These are phyloP conservation scores for Creontiades dilutus DNA, from an alignment of 2,888 invertebrate species.

Conservation along the genomic window DNA sequence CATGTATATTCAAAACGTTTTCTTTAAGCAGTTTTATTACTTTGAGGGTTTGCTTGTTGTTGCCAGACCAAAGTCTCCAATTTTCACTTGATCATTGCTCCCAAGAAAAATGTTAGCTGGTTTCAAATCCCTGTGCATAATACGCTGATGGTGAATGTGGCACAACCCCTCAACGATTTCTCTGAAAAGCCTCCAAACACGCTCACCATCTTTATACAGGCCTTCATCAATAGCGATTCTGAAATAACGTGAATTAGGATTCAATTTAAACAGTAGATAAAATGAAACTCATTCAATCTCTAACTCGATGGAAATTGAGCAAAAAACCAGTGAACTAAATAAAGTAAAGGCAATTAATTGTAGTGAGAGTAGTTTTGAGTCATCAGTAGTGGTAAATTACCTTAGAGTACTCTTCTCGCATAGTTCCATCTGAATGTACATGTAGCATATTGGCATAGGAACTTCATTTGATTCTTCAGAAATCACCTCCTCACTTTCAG, in stretches of 20 bases:
- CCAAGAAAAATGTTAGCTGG: conserved; percentile 97
- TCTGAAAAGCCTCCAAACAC: conserved; percentile 94
- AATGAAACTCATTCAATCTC: too few relatives aligned
- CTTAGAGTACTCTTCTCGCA: conserved; percentile 96
- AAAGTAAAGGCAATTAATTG: not conserved
- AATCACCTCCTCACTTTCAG: conserved; percentile 18
- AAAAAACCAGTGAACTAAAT: too few relatives aligned
- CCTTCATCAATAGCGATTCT: conserved; percentile 92
- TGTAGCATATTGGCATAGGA: conserved; percentile 80
- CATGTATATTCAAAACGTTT: too few relatives aligned
- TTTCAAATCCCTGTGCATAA: conserved; percentile 91
- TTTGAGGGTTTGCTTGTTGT: conserved; percentile 83
- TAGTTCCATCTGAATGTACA: conserved; percentile 99
- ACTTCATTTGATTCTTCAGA: conserved; percentile 33
- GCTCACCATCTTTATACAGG: conserved; percentile 86
- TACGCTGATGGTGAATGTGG: conserved; percentile 95
- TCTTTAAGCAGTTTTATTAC: conserved; percentile 64
- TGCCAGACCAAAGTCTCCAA: conserved; percentile 98
- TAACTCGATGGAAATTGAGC: too few relatives aligned
- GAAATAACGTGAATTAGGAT: conserved; percentile 58
- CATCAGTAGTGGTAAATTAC: conserved; percentile 76
- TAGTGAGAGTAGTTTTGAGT: not conserved
- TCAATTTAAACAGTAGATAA: too few relatives aligned
- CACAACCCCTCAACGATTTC: conserved; percentile 95
- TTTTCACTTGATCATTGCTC: conserved; percentile 96